Evolutionary conservation across 2,888 invertebrate genomes (phyloP), one percentile per base, ranked within the genome.

Genomic region (Opisthograptis luteolata): DNA sequence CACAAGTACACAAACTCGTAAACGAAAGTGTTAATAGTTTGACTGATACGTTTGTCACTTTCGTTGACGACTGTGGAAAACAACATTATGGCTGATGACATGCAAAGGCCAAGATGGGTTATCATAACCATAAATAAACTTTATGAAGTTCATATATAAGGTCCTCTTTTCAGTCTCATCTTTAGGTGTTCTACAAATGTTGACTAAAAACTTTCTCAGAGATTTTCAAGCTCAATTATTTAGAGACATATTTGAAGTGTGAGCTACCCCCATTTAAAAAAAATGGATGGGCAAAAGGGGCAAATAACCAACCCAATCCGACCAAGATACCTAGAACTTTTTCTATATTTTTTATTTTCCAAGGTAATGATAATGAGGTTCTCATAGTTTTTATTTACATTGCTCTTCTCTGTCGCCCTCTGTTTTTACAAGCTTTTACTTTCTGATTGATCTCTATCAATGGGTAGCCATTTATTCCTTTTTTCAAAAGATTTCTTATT

Each of bases 51-150:
- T 32, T 37, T 49, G 50, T 44, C 44, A 44, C 50, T 44, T 50
- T 44, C 44, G 44, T 44, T 50, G 44, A 43, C 35, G 50, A 44
- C 44, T 44, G 43, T 40, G 34, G 49, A 35, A 49, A 49, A 49
- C 36, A 49, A 49, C 42, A 49, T 48, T 48, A 39, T 44, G 22
- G 39, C 34, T 50, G 49, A 49, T 42, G 48, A 43, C 49, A 49
- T 49, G 42, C 49, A 49, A 49, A 49, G 49, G 49, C 43, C 49
- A 49, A 34, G n/a, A 2, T 12, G 27, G 8, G 22, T 27, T 36
- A 36, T 37, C 34, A 7, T 17, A n/a, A 28, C n/a, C n/a, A n/a
- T 10, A 20, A 27, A 20, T 13, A 9, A 42, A 48, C 48, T 42
- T 41, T 48, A 41, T 42, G 17, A 25, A 30, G 15, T 17, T 20